These are phyloP conservation scores for Abrostola tripartita DNA, from an alignment of 2,888 invertebrate species.

Conservation along the genomic window DNA sequence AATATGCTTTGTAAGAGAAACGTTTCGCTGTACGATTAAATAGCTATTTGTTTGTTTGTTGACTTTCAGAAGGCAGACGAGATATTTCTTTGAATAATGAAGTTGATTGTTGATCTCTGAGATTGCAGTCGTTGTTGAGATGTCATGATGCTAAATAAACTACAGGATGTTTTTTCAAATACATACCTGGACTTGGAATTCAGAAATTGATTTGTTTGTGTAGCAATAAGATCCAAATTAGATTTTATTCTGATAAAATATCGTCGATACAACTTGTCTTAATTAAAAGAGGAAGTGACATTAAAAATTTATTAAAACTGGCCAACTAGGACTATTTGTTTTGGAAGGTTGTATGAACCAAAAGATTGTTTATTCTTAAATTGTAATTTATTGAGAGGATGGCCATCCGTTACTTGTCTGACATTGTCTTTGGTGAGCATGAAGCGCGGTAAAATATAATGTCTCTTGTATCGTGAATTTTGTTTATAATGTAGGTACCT, in stretches of 20 bases:
- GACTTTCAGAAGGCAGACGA: conserved; percentile 17
- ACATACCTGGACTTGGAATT: background rate
- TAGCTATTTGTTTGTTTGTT: conserved; percentile 33
- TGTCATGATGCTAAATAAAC: conserved; percentile 1
- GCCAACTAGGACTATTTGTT: conserved; percentile 15
- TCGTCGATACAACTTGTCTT: conserved; percentile 8
- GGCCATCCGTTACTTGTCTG: background rate
- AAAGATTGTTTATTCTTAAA: conserved; percentile 6
- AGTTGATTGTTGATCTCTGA: conserved; percentile 34
- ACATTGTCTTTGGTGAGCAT: background rate
- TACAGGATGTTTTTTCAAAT: background rate
- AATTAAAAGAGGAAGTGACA: conserved; percentile 17
- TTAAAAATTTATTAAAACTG: conserved; percentile 31
- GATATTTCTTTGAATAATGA: conserved; percentile 36
- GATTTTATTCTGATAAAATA: background rate
- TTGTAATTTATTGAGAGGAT: background rate
- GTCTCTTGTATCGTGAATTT: too few species aligned
- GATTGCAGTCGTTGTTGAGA: conserved; percentile 27
- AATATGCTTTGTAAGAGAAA: conserved; percentile 19
- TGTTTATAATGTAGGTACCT: too few species aligned
- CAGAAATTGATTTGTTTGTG: background rate
- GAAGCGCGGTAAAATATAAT: too few species aligned
- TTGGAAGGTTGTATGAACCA: background rate
- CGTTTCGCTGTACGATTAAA: conserved; percentile 26
- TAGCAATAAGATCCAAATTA: too few species aligned